Conservation (phyloP, 2,113 vertebrate species). For the Poeciliopsis turrubarensis region DNA sequence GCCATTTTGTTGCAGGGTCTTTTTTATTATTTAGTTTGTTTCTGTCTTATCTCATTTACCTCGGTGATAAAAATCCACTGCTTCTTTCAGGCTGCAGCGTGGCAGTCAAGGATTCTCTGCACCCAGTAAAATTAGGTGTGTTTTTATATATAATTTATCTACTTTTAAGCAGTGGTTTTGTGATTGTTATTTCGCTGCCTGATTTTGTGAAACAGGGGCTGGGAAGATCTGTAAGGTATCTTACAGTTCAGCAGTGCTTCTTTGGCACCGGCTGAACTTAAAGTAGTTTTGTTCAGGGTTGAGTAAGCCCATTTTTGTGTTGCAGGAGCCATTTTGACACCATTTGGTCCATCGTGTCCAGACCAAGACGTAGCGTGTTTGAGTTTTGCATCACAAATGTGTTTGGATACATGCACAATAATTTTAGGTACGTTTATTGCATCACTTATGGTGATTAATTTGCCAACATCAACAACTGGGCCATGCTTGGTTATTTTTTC, state of each 20-base stretch:
- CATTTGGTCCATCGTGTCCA: background rate
- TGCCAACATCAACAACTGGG: too few species aligned
- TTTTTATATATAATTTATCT: background rate
- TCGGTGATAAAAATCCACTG: background rate
- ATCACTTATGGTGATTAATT: background rate
- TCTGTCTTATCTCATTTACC: background rate
- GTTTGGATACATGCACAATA: background rate
- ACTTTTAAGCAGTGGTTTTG: background rate
- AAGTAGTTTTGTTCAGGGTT: background rate
- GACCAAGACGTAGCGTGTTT: background rate
- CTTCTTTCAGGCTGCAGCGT: too few species aligned
- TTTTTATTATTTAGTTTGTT: background rate
- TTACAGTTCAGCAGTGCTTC: background rate
- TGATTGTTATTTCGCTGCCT: background rate
- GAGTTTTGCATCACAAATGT: background rate
- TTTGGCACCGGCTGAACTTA: background rate
- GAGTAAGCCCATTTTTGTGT: background rate
- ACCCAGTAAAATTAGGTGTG: too few species aligned
- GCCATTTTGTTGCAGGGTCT: background rate
- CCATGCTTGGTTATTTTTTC: too few species aligned
- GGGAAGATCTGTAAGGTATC: background rate
- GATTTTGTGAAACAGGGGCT: too few species aligned
- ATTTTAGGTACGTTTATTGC: background rate
- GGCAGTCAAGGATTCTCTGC: too few species aligned
- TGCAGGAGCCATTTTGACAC: background rate